Evolutionary conservation across 2,113 vertebrate genomes (phyloP), one percentile per base, ranked within the genome.

Genomic region (Limanda limanda): DNA sequence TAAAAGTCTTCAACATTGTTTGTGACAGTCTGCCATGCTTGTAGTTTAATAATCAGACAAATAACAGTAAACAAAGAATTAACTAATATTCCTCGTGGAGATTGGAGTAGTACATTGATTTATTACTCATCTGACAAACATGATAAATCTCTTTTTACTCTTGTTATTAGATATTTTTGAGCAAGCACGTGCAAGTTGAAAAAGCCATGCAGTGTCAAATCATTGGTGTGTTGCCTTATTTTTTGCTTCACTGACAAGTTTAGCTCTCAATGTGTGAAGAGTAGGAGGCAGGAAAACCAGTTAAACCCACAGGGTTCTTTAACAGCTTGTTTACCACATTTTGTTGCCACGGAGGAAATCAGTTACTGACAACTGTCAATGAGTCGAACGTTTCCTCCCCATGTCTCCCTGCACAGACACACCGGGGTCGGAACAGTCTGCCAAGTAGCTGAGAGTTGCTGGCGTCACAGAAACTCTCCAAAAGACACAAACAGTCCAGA

Each of bases 361-460:
- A 40, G 47, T 11, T 70, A 13, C 59, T 27, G 70, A 82, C 64
- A 54, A 60, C 23, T 64, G 70, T 61, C 75, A 74, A 48, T 60
- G 12, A 27, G 35, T 70, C 25, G 42, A 64, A 60, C 8, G 10
- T 55, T 64, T 70, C 11, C 40, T 42, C 40, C 11, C 40, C 40
- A 42, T 42, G 12, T 42, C 40, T 13, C 40, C 40, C 35, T 37
- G 35, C 35, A 20, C 63, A 68, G 57, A 40, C 59, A 64, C 59
- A 74, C 17, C 2, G 20, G 25, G 52, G 66, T 69, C 59, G 4
- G 45, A 75, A 52, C 56, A n/a, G 31, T 56, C 47, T 47, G 23
- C 56, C 57, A 21, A 17, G 35, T 35, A 59, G n/a, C 60, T 23
- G 25, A 62, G 21, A 71, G 20, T 20, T 76, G 54, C 60, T 37